Base-by-base conservation (phyloP, 2,113 vertebrate species). In the Atrichornis clamosus region DNA sequence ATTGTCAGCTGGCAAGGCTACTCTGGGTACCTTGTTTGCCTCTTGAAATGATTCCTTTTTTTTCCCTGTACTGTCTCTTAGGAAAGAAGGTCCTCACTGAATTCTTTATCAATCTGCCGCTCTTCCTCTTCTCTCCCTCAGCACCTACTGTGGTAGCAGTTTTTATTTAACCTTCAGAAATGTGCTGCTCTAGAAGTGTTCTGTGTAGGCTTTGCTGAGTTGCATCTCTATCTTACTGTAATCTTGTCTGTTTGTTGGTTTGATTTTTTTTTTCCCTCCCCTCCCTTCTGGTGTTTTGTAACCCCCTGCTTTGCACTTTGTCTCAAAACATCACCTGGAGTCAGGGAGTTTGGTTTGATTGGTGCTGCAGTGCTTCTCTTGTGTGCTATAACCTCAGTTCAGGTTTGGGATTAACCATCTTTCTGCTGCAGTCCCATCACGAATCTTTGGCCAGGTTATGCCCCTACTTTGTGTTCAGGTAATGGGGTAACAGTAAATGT, bases 141-240 rank as follows among this genome's bases (percentile, higher is more conserved):
- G 41, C 46, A 49, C 53, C 55, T 87, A 11, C 80, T 81, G 80
- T 0, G 1, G 52, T 55, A 41, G 55, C 7, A 2, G 4, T 24
- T 93, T 90, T 86, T 93, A 44, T 93, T 95, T 92, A 95, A 96
- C 94, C 86, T 95, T 95, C 76, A 83, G 47, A 81, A 92, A 84
- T 70, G 35, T 89, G 79, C 92, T 80, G 63, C 79, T 32, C 44
- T 32, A 15, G 16, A 89, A 88, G 60, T 47, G 56, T 70, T 86
- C 70, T 26, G 42, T 86, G 56, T 60, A 63, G 72, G 44, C n/a
- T 88, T 93, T 93, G 76, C 93, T 72, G 83, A 94, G 64, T 67
- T 68, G 64, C 60, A 39, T 90, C 60, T 78, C 58, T 92, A 0
- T 78, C 82, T 94, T 55, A 39, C 63, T 80, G 65, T 90, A 83